Base-by-base conservation (phyloP, 2,888 invertebrate genomes). In the Drosophila mettleri region DNA sequence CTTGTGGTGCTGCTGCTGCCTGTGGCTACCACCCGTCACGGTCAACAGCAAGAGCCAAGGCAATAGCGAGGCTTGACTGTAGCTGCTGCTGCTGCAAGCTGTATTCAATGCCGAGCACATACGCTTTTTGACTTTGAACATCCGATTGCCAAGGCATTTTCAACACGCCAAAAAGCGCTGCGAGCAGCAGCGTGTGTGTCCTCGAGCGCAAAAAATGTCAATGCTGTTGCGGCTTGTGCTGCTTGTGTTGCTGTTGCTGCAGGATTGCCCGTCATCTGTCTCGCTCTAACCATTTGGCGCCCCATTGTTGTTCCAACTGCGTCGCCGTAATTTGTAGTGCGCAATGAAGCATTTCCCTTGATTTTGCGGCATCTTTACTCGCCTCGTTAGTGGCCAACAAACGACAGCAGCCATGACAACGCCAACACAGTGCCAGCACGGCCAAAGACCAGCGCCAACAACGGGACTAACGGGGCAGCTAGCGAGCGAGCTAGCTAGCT, bases 301-400 rank as follows among this genome's bases (percentile, higher is more conserved):
- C 83, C 81, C 83, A 88, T 88, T 83, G 83, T 83, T 84, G 86
- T 84, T 86, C 81, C 88, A 81, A 87, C 86, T 87, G 89, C 86
- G 88, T 87, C 80, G 83, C 86, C 71, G 85, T 87, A 86, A 89
- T 86, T 86, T 86, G 89, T 89, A 86, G 81, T 79, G 90, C 80
- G 87, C 89, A 88, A 89, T 88, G 88, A 88, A 88, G 88, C 90
- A 87, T 88, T 88, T 89, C 88, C 89, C 89, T 89, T 89, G 89
- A 87, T 82, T 87, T 87, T 87, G 89, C 86, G 88, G 88, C 85
- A 89, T 84, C 88, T 89, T 80, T 89, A 88, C 86, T 87, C 86
- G 90, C 83, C 90, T 87, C 90, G 87, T 87, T 87, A 89, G 89
- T 82, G 87, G 85, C 85, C 89, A 85, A 86, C 88, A 89, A 86